Evolutionary conservation across 30 jellyfish, hydroid and myxozoan genomes (phyloP).

Genomic region (Mastigias papua): DNA sequence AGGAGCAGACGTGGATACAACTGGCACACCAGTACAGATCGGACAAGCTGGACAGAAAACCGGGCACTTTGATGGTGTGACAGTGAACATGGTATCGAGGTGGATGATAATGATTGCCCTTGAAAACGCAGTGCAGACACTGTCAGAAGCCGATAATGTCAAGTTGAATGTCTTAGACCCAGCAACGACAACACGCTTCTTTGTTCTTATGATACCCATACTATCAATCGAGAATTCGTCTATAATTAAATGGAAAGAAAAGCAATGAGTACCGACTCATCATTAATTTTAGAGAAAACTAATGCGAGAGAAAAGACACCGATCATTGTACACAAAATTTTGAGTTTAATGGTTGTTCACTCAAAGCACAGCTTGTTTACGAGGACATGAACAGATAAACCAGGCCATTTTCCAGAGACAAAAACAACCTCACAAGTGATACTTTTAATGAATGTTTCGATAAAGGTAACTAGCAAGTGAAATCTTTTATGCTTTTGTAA

Average conservation of each 20-base stretch:
- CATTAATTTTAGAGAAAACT: not conserved
- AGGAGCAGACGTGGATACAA: constrained; percentile 35
- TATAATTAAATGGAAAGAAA: not conserved
- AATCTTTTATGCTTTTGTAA: too few species aligned
- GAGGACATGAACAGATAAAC: too few species aligned
- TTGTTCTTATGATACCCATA: constrained; percentile 68
- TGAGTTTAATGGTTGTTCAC: too few species aligned
- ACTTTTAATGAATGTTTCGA: too few species aligned
- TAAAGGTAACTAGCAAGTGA: too few species aligned
- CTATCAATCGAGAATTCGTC: constrained; percentile 70
- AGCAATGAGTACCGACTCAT: not conserved
- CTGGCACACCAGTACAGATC: constrained; percentile 54
- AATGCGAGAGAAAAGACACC: too few species aligned
- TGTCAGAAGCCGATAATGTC: constrained; percentile 78
- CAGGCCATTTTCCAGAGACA: too few species aligned
- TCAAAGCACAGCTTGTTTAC: too few species aligned
- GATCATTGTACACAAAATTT: too few species aligned
- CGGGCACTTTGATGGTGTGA: constrained; percentile 72
- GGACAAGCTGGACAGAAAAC: constrained; percentile 70
- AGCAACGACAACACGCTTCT: constrained; percentile 43
- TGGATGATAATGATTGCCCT: constrained; percentile 49
- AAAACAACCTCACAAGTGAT: too few species aligned
- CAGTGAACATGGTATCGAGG: constrained; percentile 72
- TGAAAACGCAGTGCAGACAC: constrained; percentile 74
- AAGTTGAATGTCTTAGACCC: constrained; percentile 67